Base-by-base conservation (phyloP, 2,797 vertebrate species). In the Spinus olivaceus region DNA sequence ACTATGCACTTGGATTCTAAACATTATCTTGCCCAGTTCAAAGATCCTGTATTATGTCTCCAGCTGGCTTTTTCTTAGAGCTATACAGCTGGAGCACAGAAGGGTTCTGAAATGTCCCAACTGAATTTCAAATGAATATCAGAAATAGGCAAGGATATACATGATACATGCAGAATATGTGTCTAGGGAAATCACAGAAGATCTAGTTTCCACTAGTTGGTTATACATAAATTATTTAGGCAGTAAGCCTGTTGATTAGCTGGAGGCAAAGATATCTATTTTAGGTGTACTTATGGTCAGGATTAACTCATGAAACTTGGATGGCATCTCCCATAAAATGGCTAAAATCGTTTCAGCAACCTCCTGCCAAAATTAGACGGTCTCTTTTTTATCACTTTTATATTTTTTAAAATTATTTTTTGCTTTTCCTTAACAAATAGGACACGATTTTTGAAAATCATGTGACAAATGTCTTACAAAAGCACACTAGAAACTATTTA, bases 171-270 rank as follows among this genome's bases (percentile, higher is more conserved):
- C 66, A 8, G 82, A 92, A 86, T 88, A 76, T 64, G 95, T 94
- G 88, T 86, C 91, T 90, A 81, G 95, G 95, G 95, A 97, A 97
- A 96, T 95, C 94, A 95, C 87, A 96, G 91, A 87, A 95, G 92
- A 96, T 95, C 95, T 90, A 89, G 78, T 95, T 96, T 94, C 95
- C 85, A 92, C 86, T 92, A 79, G 87, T 67, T 92, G 89, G 92
- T 95, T 94, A 93, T 91, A 84, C 89, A 95, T 97, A 88, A 94
- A 95, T 97, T 95, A 97, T 97, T 96, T 91, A 96, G 82, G 82
- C 89, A 86, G 53, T 46, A 86, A 92, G 91, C 89, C 95, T 95
- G 87, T 96, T 95, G 94, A 95, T 95, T 92, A 94, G 94, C 93
- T 94, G 61, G 79, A 94, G 92, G 95, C 92, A 94, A 95, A 94